Evolutionary conservation across 1,140 invertebrate species (phyloP), one percentile per base, ranked within the genome.

Genomic region (Ostrea denselamellosa): DNA sequence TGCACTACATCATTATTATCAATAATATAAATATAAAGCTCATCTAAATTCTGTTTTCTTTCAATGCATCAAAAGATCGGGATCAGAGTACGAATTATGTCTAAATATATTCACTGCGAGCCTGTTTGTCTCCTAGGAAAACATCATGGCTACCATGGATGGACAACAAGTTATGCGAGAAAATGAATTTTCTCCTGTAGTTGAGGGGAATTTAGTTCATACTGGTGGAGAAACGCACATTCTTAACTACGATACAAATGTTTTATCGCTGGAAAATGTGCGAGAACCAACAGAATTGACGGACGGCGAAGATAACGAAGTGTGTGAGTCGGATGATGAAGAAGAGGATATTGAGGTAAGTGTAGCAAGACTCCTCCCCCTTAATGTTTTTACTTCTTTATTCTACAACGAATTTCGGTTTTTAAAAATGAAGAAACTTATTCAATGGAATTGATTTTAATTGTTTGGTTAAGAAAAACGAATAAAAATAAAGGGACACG

Each of bases 171-270:
- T 77, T n/a, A 54, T 83, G 58, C 86, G 77, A 17, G 84, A 83
- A 71, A 83, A 86, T 25, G 88, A 82, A 58, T 88, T 89, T 88
- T 87, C 88, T 62, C 89, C 91, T 8, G 34, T 85, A 68, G 53
- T 91, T 44, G 90, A 92, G 19, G 91, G 90, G 28, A 89, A 90
- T 85, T 91, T 89, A 87, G 91, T 91, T n/a, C 90, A 89, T 58
- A 87, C 91, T n/a, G 89, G 89, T 86, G 90, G 89, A n/a, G 91
- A 92, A 86, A 89, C 89, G 28, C 89, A 92, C 62, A 82, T 92
- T 68, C 52, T 92, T 1, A 91, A 92, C 84, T 90, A 90, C 81
- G 92, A 92, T 52, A 90, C 91, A 82, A 91, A 92, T 86, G 91
- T 92, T 83, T 81, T 92, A 28, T 91, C 90, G 17, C 88, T 92